A percentile compares a stretch with the other conserved stretches of the same genome.
These are phyloP conservation scores for Menidia beryllina DNA, from an alignment of 2,113 vertebrate species.

Conservation along the genomic window DNA sequence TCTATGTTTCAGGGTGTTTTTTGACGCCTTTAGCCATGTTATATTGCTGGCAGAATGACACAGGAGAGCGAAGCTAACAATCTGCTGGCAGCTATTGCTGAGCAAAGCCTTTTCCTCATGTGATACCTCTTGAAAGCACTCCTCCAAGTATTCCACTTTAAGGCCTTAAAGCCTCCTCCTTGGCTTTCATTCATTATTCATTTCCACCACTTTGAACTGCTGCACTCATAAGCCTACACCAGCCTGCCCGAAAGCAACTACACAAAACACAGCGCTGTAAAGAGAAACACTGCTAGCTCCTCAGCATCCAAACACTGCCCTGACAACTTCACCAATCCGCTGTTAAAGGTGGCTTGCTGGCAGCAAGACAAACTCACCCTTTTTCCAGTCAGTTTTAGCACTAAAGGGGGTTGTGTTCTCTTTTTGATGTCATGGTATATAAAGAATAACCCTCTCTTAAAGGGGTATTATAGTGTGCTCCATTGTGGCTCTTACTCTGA, in stretches of 20 bases:
- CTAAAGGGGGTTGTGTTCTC: conserved; percentile 21
- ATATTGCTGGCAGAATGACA: conserved; percentile 51
- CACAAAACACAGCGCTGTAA: conserved; percentile 41
- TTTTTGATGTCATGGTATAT: conserved; percentile 16
- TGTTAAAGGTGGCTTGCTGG: conserved; percentile 46
- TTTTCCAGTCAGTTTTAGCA: conserved; percentile 19
- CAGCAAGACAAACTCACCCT: conserved; percentile 46
- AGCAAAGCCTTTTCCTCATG: conserved; percentile 63
- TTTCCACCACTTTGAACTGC: conserved; percentile 62
- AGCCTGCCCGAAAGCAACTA: conserved; percentile 53
- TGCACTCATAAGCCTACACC: conserved; percentile 26
- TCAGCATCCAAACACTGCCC: conserved; percentile 47
- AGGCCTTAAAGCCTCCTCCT: conserved; percentile 69
- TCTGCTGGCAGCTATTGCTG: conserved; percentile 60
- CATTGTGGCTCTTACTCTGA: background rate
- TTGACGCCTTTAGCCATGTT: conserved; percentile 71
- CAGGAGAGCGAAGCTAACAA: conserved; percentile 63
- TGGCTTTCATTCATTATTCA: conserved; percentile 79
- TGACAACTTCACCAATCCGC: conserved; percentile 68
- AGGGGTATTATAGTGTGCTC: conserved; percentile 10
- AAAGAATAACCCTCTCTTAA: background rate
- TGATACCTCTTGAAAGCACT: conserved; percentile 67
- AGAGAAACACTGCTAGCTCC: conserved; percentile 43
- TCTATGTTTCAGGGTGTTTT: conserved; percentile 42
- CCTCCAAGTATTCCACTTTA: conserved; percentile 70